Evolutionary conservation across 1,140 invertebrate species (phyloP).

Genomic region (Papilio dardanus): DNA sequence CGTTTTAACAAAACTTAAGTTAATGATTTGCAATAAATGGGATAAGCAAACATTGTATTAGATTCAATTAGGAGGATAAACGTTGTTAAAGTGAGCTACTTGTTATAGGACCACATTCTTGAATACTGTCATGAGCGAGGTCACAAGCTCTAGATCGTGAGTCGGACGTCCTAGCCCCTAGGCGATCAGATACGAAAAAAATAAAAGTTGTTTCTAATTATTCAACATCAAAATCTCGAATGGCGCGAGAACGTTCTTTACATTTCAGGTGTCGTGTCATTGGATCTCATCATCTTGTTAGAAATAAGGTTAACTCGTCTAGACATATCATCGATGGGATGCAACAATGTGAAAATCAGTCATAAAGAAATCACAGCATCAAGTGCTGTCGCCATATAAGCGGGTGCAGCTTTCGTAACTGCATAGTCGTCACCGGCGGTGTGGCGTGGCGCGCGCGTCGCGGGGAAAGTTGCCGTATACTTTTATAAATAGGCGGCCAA

Average conservation of each 20-base stretch:
- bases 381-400: slow-evolving; percentile 64
- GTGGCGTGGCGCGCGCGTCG: slow-evolving; percentile 48
- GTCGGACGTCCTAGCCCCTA: slow-evolving; percentile 16
- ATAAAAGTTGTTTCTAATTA: slow-evolving; percentile 2
- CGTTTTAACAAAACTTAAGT: no score
- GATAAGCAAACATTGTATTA: not conserved
- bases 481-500: slow-evolving; percentile 63
- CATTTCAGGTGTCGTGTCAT: not conserved
- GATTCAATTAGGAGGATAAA: not conserved
- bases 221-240: not conserved
- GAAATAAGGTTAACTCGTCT: slow-evolving; percentile 1
- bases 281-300: not conserved
- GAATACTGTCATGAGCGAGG: slow-evolving; percentile 17
- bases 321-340: slow-evolving; percentile 6
- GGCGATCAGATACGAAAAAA: slow-evolving; percentile 12
- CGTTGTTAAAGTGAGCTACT: slow-evolving; percentile 6
- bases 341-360: slow-evolving; percentile 32
- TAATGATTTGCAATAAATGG: no score
- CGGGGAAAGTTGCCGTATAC: slow-evolving; percentile 71
- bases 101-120: slow-evolving; percentile 7
- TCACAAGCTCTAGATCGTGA: slow-evolving; percentile 9
- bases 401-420: slow-evolving; percentile 76
- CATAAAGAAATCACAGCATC: slow-evolving; percentile 44
- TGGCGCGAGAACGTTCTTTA: not conserved
- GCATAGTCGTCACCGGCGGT: slow-evolving; percentile 61